A percentile compares a stretch with the other conserved stretches of the same genome.
Conservation (phyloP, 2,797 vertebrate genomes). For the Sebastiscus albofasciatus region DNA sequence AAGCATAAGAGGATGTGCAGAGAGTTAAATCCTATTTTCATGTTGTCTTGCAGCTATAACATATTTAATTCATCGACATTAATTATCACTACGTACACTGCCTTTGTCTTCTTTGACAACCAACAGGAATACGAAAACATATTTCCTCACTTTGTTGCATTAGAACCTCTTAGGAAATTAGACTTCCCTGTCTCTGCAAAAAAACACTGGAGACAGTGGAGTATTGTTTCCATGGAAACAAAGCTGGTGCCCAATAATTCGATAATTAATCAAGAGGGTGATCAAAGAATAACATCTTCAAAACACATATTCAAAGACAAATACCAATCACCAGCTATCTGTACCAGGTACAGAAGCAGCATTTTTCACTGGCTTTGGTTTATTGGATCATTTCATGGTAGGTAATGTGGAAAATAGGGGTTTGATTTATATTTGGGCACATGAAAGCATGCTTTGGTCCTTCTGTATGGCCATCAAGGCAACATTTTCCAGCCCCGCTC, state of each 20-base stretch:
- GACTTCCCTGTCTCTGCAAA: slow-evolving; percentile 15
- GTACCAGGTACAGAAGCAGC: background rate
- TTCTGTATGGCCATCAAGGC: background rate
- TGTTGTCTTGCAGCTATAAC: background rate
- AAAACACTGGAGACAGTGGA: slow-evolving; percentile 15
- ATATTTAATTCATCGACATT: slow-evolving; percentile 12
- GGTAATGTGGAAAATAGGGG: slow-evolving; percentile 12
- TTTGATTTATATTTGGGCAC: slow-evolving; percentile 24
- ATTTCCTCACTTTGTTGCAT: slow-evolving; percentile 24
- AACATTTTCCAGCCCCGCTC: background rate
- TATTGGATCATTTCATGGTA: slow-evolving; percentile 34
- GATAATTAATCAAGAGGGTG: slow-evolving; percentile 59
- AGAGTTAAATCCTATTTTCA: background rate
- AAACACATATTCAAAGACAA: slow-evolving; percentile 13
- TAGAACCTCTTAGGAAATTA: slow-evolving; percentile 35
- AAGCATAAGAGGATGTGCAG: background rate
- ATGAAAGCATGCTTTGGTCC: slow-evolving; percentile 26
- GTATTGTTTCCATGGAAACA: slow-evolving; percentile 69
- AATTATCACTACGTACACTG: slow-evolving; percentile 7
- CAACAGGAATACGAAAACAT: slow-evolving; percentile 2
- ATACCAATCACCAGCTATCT: background rate
- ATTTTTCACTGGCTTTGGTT: slow-evolving; percentile 9
- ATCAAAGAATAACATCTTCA: slow-evolving; percentile 49
- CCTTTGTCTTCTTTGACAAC: slow-evolving; percentile 15
- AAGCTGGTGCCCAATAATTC: slow-evolving; percentile 35